phyloP scores from a whole-genome alignment of 2,797 vertebrate genomes.

The Spinus pinus region DNA sequence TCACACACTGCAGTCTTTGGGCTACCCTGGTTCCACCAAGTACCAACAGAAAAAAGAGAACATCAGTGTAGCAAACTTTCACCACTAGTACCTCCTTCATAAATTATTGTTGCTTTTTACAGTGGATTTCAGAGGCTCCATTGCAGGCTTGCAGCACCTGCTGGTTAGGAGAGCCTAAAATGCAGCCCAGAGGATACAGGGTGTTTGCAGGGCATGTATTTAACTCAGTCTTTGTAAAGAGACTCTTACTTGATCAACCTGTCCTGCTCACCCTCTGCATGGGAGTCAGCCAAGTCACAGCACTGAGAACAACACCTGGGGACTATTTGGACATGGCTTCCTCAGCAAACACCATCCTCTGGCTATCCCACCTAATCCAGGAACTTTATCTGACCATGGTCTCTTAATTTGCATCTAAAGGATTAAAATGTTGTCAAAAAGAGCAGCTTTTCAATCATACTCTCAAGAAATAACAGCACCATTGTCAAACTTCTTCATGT shows the following conservation, averaged over 20 bases:
- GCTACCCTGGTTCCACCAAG: not conserved
- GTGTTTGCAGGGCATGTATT: fast-evolving
- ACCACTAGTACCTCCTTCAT: not conserved
- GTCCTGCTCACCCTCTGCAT: not conserved
- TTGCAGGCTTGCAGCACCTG: not conserved
- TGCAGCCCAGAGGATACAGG: not conserved
- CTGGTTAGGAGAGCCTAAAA: not conserved
- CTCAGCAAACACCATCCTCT: not conserved
- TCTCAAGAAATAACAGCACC: not conserved
- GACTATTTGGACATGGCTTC: not conserved
- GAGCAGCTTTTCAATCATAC: not conserved
- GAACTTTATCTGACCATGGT: not conserved
- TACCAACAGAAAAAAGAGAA: not conserved
- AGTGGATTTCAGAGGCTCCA: not conserved
- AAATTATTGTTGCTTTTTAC: not conserved
- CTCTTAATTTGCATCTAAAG: not conserved
- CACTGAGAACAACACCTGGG: not conserved
- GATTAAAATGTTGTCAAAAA: not conserved
- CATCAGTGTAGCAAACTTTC: not conserved
- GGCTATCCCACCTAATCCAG: not conserved
- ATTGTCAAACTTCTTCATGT: not conserved
- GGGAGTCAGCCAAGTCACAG: not conserved
- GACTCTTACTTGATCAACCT: not conserved
- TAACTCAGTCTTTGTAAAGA: not conserved
- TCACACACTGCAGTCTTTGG: not conserved